Base-by-base conservation (phyloP, 1,140 invertebrate species). In the Scaptomyza graminum region DNA sequence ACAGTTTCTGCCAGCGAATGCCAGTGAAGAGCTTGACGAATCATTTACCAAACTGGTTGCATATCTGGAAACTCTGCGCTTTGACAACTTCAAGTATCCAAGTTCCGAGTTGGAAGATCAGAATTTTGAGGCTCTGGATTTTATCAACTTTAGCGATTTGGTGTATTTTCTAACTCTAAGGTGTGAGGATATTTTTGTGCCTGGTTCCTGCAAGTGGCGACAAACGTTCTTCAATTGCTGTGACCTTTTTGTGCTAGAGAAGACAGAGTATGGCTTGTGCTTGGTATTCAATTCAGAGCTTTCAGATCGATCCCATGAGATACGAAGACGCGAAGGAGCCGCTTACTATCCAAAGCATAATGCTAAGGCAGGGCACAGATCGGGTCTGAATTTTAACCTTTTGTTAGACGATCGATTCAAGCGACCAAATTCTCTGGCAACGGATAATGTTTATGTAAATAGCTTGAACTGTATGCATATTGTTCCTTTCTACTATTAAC, bases 261-360 rank as follows among this genome's bases (percentile, higher is more conserved):
- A 80, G 41, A 83, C 84, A 0, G 89, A 90, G 44, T 77, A 64
- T 39, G 89, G 89, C 3, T 41, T 76, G 11, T 90, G 89, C 39
- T 62, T 85, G 15, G 52, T 88, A 0, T 90, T 89, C 37, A 90
- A 90, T 28, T 90, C 89, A 0, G 70, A 75, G 6, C 2, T 90
- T 0, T 88, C 88, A 0, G 39, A 31, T 0, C 49, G 13, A 0
- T 88, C 88, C 0, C 39, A 37, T 13, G 46, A 16, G 6, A 68
- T 90, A 9, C 52, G 51, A 15, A 2, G 62, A 9, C 44, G 22
- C 6, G 64, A 76, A 7, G 88, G 88, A 0, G 3, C 1, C 3
- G 18, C 55, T 0, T 90, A 66, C 22, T 90, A 90, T 71, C 88
- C 88, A 0, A 62, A 39, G 13, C 88, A 90, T 8, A 90, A 84